phyloP scores from a whole-genome alignment of 2,888 invertebrate species.

The Ophioninae sp. region DNA sequence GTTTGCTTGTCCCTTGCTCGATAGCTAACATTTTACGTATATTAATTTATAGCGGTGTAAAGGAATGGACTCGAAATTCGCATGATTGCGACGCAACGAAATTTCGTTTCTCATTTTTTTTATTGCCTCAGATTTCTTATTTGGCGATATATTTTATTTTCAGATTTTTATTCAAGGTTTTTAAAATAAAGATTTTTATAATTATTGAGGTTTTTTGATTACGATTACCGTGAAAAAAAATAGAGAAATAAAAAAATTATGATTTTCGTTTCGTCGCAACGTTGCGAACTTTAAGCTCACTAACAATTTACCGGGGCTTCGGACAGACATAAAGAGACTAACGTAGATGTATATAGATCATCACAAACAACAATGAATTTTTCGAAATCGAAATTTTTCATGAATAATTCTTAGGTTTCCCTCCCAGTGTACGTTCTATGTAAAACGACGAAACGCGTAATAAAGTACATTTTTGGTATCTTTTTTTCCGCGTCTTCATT shows the following conservation, averaged over 20 bases:
- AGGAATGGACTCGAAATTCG: too few relatives aligned
- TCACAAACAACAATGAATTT: conserved; percentile 18
- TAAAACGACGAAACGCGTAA: conserved; percentile 33
- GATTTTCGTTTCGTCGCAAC: too few relatives aligned
- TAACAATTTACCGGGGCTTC: conserved; percentile 28
- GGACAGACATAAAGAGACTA: conserved; percentile 27
- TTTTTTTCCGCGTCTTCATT: neutral
- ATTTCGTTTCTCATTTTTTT: too few relatives aligned
- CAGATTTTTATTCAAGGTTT: too few relatives aligned
- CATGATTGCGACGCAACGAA: too few relatives aligned
- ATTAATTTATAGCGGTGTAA: conserved; percentile 25
- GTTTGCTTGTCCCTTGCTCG: conserved; percentile 6
- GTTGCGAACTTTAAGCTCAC: too few relatives aligned
- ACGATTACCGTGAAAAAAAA: too few relatives aligned
- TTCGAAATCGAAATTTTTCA: conserved; percentile 35
- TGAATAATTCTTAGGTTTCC: conserved; percentile 30
- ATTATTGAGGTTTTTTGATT: too few relatives aligned
- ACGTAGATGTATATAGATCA: conserved; percentile 39
- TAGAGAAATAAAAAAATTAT: too few relatives aligned
- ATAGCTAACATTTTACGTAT: conserved; percentile 5
- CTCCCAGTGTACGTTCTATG: conserved; percentile 8
- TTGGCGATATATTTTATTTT: too few relatives aligned
- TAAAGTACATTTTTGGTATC: conserved; percentile 40
- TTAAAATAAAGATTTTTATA: too few relatives aligned
- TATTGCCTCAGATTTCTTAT: too few relatives aligned